Conservation (phyloP, 2,113 vertebrate genomes). For the Isichthys henryi region DNA sequence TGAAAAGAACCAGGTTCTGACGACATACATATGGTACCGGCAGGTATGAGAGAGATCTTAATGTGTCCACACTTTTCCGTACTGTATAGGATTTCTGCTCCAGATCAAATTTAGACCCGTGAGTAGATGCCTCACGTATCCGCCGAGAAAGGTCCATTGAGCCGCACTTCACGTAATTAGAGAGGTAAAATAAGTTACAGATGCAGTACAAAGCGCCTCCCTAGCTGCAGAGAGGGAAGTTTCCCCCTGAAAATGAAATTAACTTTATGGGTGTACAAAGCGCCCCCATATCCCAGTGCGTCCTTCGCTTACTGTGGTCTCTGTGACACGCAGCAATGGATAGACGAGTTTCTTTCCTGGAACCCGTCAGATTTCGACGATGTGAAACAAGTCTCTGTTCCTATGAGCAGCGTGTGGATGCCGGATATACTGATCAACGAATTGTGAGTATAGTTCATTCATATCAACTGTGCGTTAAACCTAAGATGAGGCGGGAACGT, state of each 20-base stretch:
- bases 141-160: neutral
- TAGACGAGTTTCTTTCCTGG: slow-evolving; percentile 88
- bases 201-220: neutral
- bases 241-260: neutral
- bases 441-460: slow-evolving; percentile 73
- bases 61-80: neutral
- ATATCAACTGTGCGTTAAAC: too few species aligned
- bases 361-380: slow-evolving; percentile 79
- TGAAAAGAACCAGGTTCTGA: slow-evolving; percentile 96
- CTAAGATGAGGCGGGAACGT: too few species aligned
- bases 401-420: slow-evolving; percentile 80
- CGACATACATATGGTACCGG: slow-evolving; percentile 95
- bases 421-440: slow-evolving; percentile 97
- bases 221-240: neutral
- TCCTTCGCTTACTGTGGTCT: neutral
- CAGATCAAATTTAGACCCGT: neutral
- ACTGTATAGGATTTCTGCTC: neutral
- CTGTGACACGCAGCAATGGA: slow-evolving; percentile 69
- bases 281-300: neutral
- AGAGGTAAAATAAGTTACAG: neutral
- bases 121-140: neutral
- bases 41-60: slow-evolving; percentile 65
- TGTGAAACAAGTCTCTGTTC: slow-evolving; percentile 80
- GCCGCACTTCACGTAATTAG: neutral
- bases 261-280: neutral